phyloP scores from a whole-genome alignment of 2,113 vertebrate genomes.

The Eclectus roratus region DNA sequence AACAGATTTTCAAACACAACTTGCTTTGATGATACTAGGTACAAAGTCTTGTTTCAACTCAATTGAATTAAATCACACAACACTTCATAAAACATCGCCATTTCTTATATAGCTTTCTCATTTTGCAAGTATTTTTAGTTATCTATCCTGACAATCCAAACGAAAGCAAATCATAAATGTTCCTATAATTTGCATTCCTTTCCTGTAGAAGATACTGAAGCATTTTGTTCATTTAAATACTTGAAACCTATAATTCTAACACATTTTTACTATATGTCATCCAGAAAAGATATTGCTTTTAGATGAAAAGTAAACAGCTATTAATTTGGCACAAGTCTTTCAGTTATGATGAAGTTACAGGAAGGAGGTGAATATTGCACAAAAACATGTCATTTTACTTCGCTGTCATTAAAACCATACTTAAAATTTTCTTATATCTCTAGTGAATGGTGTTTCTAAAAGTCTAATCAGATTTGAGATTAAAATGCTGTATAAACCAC shows the following conservation, averaged over 20 bases:
- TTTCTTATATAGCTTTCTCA: background rate
- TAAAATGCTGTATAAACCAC: background rate
- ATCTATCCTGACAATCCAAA: background rate
- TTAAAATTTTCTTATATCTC: background rate
- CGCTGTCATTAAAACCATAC: background rate
- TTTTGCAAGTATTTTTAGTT: background rate
- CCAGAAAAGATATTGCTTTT: background rate
- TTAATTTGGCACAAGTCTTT: background rate
- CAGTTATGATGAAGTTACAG: background rate
- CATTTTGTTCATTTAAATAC: background rate
- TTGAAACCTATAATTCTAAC: background rate
- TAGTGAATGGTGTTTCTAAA: background rate
- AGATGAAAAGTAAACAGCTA: background rate
- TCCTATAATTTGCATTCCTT: background rate
- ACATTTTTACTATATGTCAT: background rate
- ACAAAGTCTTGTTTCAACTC: background rate
- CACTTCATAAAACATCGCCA: background rate
- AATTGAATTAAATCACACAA: background rate
- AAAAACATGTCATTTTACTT: background rate
- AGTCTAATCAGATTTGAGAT: background rate
- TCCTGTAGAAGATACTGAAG: background rate
- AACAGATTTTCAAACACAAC: background rate
- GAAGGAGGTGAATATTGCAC: background rate
- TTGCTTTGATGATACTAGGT: background rate
- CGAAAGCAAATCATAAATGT: background rate